These are phyloP conservation scores for Hypercompe scribonia DNA, from an alignment of 2,888 invertebrate species.

Conservation along the genomic window DNA sequence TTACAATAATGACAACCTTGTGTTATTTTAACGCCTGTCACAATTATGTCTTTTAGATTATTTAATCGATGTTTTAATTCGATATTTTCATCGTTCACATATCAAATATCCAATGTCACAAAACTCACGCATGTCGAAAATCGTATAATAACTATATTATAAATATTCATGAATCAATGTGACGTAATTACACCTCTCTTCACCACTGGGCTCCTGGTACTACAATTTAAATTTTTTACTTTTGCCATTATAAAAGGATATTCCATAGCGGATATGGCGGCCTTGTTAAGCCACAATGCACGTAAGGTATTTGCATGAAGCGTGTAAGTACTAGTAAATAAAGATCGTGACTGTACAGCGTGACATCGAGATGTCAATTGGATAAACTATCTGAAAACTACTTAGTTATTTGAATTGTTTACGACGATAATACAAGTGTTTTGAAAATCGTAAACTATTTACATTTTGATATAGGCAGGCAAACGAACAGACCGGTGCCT, in stretches of 20 bases:
- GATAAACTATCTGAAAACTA: constrained; percentile 41
- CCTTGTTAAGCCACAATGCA: constrained; percentile 48
- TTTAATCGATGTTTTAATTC: neutral
- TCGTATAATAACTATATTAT: neutral
- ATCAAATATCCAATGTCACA: neutral
- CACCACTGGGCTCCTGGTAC: constrained; percentile 17
- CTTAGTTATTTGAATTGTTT: constrained; percentile 35
- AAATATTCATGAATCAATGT: neutral
- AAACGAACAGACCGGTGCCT: neutral
- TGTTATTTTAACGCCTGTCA: too few relatives aligned
- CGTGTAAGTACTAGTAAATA: constrained; percentile 54
- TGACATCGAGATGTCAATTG: constrained; percentile 45
- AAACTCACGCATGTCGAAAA: neutral
- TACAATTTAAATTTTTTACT: constrained; percentile 37
- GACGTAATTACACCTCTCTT: neutral
- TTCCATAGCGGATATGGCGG: constrained; percentile 36
- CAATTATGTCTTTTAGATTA: too few relatives aligned
- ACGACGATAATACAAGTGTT: too few relatives aligned
- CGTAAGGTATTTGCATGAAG: constrained; percentile 52
- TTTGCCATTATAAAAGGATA: constrained; percentile 29
- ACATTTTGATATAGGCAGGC: neutral
- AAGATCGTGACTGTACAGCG: constrained; percentile 57
- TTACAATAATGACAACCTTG: too few relatives aligned
- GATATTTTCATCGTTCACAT: neutral
- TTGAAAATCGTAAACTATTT: neutral